Evolutionary conservation across 2,888 invertebrate species (phyloP), one percentile per base, ranked within the genome.

Genomic region (Himalopsyche japonica): DNA sequence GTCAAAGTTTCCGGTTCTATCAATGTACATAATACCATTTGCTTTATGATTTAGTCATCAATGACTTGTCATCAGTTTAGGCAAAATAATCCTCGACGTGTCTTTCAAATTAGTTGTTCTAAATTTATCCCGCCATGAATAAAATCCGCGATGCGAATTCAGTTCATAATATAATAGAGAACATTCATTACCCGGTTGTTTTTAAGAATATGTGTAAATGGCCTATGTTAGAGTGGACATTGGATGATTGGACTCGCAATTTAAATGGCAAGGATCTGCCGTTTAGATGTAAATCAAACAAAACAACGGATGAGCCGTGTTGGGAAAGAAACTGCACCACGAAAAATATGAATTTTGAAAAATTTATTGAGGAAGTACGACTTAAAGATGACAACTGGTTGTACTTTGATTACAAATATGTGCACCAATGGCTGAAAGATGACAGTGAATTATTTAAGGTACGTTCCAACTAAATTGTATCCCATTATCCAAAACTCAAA

Each of bases 341-440:
- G 49, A 90, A 93, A 81, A 89, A 91, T 47, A 93, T 95, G 89
- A 94, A 93, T 1, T 93, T 97, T 87, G 89, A 90, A 83, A 92
- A 95, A 81, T 96, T 98, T 90, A 87, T 94, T 1, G 88, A 89
- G 37, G 88, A 83, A 79, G 87, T 89, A 3, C 57, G 82, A n/a
- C 76, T 78, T 18, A 88, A 90, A 32, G 89, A 89, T 80, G 88
- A 93, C 3, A 92, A 94, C 87, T 97, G 96, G 95, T 93, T 95
- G 90, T 97, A 97, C 90, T 96, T 96, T 90, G 97, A 97, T 90
- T 97, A 97, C 89, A 97, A 97, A 91, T 94, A 96, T 89, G 93
- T 97, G 90, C 92, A 93, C 85, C 93, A 95, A 85, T 94, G 95
- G 93, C 94, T 96, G 88, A 89, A 90, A 82, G 90, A 92, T 79